Percentiles rank a stretch among this genome's conserved stretches.
These are phyloP conservation scores for Odontomyia ornata DNA, from an alignment of 2,888 invertebrate genomes.

Conservation along the genomic window DNA sequence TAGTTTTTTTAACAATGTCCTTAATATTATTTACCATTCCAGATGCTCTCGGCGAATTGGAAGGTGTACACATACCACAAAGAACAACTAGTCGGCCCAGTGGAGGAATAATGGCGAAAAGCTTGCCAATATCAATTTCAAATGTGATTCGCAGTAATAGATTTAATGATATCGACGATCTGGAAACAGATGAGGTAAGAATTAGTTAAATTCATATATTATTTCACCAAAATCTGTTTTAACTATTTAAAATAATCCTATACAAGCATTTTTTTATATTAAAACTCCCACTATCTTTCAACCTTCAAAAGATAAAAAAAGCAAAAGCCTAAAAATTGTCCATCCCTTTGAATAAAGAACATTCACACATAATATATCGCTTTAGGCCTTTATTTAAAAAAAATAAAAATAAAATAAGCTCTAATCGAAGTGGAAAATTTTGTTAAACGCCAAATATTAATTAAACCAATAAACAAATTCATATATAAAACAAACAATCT, in stretches of 20 bases:
- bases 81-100: conserved; percentile 44
- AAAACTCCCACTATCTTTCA: no score
- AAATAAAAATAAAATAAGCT: neutral
- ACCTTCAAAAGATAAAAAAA: no score
- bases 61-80: conserved; percentile 59
- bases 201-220: no score
- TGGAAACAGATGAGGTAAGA: conserved; percentile 58
- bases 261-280: no score
- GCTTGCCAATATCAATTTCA: conserved; percentile 82
- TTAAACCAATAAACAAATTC: neutral
- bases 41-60: conserved; percentile 62
- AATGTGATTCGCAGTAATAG: conserved; percentile 51
- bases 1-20: no score
- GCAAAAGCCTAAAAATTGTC: no score
- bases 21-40: neutral
- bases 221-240: no score
- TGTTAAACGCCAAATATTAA: neutral
- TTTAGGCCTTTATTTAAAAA: no score
- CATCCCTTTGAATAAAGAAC: no score
- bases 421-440: neutral
- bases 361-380: no score
- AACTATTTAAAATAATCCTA: no score
- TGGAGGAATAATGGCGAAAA: conserved; percentile 72
- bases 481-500: neutral
- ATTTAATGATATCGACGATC: conserved; percentile 50